phyloP scores from a whole-genome alignment of 1,140 invertebrate genomes.

The Meloidogyne floridensis region DNA sequence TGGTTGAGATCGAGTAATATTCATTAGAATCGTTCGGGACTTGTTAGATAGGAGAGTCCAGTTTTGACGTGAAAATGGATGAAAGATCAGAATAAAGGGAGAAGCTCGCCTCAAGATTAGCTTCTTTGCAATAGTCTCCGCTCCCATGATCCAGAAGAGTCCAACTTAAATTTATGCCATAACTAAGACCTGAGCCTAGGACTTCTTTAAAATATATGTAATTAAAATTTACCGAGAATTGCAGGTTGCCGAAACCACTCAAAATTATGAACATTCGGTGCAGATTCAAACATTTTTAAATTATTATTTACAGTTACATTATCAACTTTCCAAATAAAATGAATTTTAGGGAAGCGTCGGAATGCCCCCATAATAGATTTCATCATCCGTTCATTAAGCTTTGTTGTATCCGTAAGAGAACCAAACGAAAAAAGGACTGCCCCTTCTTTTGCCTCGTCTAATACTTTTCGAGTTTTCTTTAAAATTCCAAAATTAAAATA shows the following conservation, averaged over 20 bases:
- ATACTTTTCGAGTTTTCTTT: not conserved
- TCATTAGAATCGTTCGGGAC: no score
- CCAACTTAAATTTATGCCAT: no score
- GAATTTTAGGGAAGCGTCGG: not conserved
- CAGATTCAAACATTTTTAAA: not conserved
- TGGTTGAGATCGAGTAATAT: no score
- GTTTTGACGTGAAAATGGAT: no score
- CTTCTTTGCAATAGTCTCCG: no score
- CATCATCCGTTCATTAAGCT: not conserved
- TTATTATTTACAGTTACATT: not conserved
- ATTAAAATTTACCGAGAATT: slow-evolving; percentile 68
- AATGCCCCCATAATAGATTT: slow-evolving; percentile 19
- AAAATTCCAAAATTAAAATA: not conserved
- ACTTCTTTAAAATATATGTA: not conserved
- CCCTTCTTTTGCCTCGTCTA: not conserved
- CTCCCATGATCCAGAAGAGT: no score
- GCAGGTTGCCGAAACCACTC: slow-evolving; percentile 77
- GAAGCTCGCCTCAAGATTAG: no score
- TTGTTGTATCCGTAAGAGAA: not conserved
- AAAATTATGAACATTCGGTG: slow-evolving; percentile 63
- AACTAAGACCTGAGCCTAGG: no score
- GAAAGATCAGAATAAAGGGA: no score
- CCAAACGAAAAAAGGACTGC: slow-evolving; percentile 21
- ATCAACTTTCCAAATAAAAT: slow-evolving; percentile 26
- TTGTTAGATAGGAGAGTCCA: no score